Conservation (phyloP, 1,140 invertebrate species). For the Zaprionus ghesquierei region DNA sequence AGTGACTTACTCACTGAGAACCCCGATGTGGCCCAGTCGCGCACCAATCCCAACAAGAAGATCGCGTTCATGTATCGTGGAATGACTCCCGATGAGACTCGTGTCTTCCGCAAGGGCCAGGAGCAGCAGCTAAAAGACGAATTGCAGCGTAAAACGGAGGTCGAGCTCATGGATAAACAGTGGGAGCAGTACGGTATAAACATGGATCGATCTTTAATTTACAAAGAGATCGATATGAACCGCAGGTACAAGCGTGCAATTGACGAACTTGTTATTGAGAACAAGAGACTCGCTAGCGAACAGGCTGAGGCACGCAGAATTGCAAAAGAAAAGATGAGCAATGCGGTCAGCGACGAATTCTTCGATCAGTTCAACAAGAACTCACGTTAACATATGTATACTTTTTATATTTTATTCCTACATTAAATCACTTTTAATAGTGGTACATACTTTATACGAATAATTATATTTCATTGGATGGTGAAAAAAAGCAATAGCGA, state of each 20-base stretch:
- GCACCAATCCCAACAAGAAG: conserved; percentile 88
- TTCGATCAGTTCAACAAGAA: conserved; percentile 91
- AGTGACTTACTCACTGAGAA: conserved; percentile 94
- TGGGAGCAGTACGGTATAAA: conserved; percentile 86
- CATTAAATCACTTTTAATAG: no score
- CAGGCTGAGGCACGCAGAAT: conserved; percentile 87
- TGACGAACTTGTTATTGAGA: conserved; percentile 77
- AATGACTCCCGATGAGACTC: conserved; percentile 89
- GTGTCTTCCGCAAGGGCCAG: conserved; percentile 88
- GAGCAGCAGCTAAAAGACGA: conserved; percentile 86
- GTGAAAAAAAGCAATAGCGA: no score
- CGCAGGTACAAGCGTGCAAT: conserved; percentile 78
- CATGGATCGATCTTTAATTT: conserved; percentile 83
- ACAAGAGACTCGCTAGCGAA: conserved; percentile 85
- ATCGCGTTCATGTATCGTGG: conserved; percentile 92
- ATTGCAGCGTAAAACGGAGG: conserved; percentile 83
- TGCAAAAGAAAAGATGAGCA: conserved; percentile 87
- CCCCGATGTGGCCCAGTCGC: conserved; percentile 89
- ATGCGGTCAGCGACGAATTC: conserved; percentile 87
- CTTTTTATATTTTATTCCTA: no score
- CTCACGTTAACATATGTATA: conserved; percentile 85
- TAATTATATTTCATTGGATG: no score
- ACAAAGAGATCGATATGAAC: conserved; percentile 84
- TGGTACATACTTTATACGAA: no score
- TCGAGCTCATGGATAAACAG: conserved; percentile 84